Base-by-base conservation (phyloP, 2,113 vertebrate species). In the Anguilla japonica region DNA sequence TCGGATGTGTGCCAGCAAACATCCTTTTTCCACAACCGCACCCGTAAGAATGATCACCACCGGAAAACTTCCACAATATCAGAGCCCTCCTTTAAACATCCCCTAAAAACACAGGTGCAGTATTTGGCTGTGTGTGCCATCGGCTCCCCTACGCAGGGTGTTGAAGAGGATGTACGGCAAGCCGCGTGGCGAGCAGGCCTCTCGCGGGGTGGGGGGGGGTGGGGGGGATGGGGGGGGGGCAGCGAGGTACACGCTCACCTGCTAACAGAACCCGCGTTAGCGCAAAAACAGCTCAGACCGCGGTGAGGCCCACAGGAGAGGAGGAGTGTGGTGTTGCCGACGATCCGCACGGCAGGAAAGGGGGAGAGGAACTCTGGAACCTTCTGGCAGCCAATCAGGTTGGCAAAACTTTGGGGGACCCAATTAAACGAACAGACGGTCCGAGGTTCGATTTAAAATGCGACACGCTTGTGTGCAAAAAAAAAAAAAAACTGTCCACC, bases 371-470 rank as follows among this genome's bases (percentile, higher is more conserved):
- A 39, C 88, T 87, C 41, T 82, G 86, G 88, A 34, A 91, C 87
- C 88, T 91, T 93, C 88, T 87, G 92, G 93, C 93, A 94, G 93
- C 93, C 92, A 92, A 92, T 89, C 89, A 83, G 87, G 89, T 89
- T 91, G 90, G 88, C 89, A 89, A 94, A 88, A 93, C 91, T 90
- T 90, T 89, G 92, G 90, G 92, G 93, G 90, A 93, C 89, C 88
- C 90, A 94, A 93, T 93, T 90, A 93, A 91, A 92, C 85, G 87
- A 89, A 67, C 88, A 92, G 88, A 67, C 88, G 91, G 87, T 90
- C 90, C 90, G 90, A 93, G 89, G 91, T 91, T 88, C 87, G 89
- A 91, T 92, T 90, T 92, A 88, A 90, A 81, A 90, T 83, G 92
- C 92, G 92, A 90, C 92, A 92, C 85, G 89, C 81, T 91, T 89